These are phyloP conservation scores for Orchestes rusci DNA, from an alignment of 2,888 invertebrate genomes.

Conservation along the genomic window DNA sequence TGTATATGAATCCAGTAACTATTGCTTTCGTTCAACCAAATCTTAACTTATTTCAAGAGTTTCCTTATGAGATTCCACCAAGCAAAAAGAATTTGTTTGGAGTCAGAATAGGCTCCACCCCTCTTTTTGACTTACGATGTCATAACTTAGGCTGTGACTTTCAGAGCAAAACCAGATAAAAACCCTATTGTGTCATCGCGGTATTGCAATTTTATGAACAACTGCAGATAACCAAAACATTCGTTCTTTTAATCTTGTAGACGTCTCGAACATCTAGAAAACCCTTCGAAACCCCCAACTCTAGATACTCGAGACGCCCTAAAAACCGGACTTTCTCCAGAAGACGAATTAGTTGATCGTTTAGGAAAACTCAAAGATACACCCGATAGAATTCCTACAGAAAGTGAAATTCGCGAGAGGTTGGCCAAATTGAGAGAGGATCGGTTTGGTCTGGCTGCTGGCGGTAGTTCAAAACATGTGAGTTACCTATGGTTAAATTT, in stretches of 20 bases:
- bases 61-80: too few relatives aligned
- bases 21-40: too few relatives aligned
- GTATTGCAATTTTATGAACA: too few relatives aligned
- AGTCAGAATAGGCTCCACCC: too few relatives aligned
- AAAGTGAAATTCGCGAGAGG: constrained; percentile 58
- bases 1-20: too few relatives aligned
- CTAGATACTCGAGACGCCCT: constrained; percentile 45
- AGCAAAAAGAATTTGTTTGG: too few relatives aligned
- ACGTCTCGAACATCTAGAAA: constrained; percentile 48
- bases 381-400: constrained; percentile 46
- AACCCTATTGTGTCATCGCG: too few relatives aligned
- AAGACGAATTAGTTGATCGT: constrained; percentile 59
- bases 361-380: constrained; percentile 60
- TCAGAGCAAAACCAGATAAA: neutral
- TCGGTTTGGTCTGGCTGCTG: too few relatives aligned
- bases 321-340: constrained; percentile 44
- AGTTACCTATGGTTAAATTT: constrained; percentile 14
- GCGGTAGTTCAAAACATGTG: constrained; percentile 37
- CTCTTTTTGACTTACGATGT: too few relatives aligned
- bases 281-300: constrained; percentile 51
- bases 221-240: too few relatives aligned
- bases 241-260: constrained; percentile 40
- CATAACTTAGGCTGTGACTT: neutral
- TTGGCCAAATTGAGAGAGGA: constrained; percentile 56
- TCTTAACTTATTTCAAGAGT: too few relatives aligned